A percentile compares a stretch with the other conserved stretches of the same genome.
Conservation (phyloP, 2,113 vertebrate species). For the Tauraco erythrolophus region DNA sequence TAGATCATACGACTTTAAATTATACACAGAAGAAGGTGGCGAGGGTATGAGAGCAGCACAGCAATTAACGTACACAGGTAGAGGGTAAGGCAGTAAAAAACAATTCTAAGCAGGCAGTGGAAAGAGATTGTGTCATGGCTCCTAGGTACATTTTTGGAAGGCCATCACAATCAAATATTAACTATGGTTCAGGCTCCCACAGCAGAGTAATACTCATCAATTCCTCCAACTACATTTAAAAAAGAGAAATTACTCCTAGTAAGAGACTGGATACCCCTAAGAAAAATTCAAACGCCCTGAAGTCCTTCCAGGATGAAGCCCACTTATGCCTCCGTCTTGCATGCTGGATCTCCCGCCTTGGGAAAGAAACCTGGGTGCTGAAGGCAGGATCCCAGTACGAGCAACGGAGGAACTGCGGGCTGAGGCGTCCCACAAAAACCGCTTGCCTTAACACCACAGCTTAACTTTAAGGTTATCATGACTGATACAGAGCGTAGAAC, state of each 20-base stretch:
- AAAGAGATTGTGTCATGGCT: neutral
- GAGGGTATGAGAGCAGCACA: neutral
- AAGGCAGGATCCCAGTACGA: neutral
- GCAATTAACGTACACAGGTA: neutral
- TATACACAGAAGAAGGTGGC: neutral
- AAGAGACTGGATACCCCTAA: neutral
- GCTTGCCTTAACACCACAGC: neutral
- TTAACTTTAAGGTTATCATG: neutral
- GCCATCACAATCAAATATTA: neutral
- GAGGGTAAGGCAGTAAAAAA: neutral
- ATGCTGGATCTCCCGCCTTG: neutral
- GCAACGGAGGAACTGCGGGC: neutral
- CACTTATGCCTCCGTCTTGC: neutral
- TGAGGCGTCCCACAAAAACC: neutral
- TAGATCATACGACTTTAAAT: neutral
- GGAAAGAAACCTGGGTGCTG: neutral
- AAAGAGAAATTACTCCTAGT: neutral
- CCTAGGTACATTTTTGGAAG: neutral
- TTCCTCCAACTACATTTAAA: neutral
- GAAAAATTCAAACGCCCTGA: neutral
- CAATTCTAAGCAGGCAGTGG: neutral
- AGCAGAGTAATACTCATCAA: neutral
- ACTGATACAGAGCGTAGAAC: neutral
- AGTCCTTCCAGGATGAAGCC: neutral
- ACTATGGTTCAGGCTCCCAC: neutral